Evolutionary conservation across 2,113 vertebrate genomes (phyloP), one percentile per base, ranked within the genome.

Genomic region (Miniopterus natalensis): DNA sequence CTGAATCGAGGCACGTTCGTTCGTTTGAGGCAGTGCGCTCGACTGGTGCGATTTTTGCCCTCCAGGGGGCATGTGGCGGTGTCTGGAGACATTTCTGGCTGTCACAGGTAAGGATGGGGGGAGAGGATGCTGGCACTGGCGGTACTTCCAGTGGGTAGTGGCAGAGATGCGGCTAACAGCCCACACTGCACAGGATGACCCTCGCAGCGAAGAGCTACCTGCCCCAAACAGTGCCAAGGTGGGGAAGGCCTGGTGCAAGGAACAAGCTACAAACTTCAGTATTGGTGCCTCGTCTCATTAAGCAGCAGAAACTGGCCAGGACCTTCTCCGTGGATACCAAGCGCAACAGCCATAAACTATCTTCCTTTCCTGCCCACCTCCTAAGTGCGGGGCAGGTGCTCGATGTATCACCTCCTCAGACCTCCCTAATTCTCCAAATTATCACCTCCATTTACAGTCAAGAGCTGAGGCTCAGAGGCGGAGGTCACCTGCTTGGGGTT

Each of bases 1-100:
- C 12, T 5, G 61, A 42, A 83, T 8, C 4, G 8, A 74, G 70
- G 29, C 40, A 8, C 0, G 0, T 8, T n/a, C 25, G 2, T 2
- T n/a, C 36, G n/a, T 1, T 1, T 0, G 27, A 65, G 47, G 29
- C 88, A 40, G 53, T 0, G 9, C 20, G 65, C 68, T 29, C 78
- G 25, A 7, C 42, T 0, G 51, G 63, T 25, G 59, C 0, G 0
- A 8, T 21, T 42, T 36, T 2, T 57, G 49, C 68, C 29, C 53
- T 21, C 14, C 29, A 23, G 5, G 21, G 36, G 47, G 42, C 74
- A 73, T 0, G 8, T 6, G 74, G 75, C 66, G 21, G 20, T 7
- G 21, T n/a, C 61, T n/a, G 57, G 63, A 70, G 77, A 59, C 55
- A 29, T 42, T 71, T 71, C 3, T 20, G 11, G 36, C 51, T 53